Percentiles rank a stretch among this genome's conserved stretches.
phyloP scores from a whole-genome alignment of 2,113 vertebrate genomes.

The Hippocampus guttulatus region DNA sequence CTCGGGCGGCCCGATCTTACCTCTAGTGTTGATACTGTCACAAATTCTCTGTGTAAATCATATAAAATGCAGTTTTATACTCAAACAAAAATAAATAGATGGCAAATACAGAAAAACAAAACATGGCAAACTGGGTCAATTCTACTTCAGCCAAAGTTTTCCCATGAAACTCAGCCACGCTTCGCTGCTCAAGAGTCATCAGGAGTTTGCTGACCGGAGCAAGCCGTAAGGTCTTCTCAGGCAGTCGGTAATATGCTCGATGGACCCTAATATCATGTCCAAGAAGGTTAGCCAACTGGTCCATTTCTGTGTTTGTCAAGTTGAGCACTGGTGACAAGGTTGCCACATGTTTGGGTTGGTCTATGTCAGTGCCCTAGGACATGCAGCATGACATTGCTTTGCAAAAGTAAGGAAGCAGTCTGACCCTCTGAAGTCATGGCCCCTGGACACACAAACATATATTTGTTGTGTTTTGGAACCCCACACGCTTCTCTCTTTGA shows the following conservation, averaged over 20 bases:
- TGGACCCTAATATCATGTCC: slow-evolving; percentile 29
- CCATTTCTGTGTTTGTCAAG: slow-evolving; percentile 30
- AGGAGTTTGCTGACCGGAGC: slow-evolving; percentile 28
- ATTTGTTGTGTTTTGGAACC: slow-evolving; percentile 7
- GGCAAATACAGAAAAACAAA: not conserved
- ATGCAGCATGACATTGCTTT: slow-evolving; percentile 17
- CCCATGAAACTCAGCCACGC: slow-evolving; percentile 23
- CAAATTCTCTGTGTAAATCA: no score
- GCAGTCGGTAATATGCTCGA: slow-evolving; percentile 19
- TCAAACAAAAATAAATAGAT: no score
- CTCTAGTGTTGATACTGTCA: no score
- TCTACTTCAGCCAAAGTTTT: slow-evolving; percentile 22
- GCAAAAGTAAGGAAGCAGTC: slow-evolving; percentile 33
- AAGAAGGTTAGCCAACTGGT: slow-evolving; percentile 35
- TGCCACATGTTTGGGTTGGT: slow-evolving; percentile 34
- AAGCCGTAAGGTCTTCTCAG: slow-evolving; percentile 25
- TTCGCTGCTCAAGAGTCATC: slow-evolving; percentile 11
- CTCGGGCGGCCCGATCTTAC: no score
- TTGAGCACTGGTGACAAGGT: slow-evolving; percentile 30
- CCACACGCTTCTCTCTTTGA: no score
- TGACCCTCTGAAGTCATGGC: slow-evolving; percentile 31
- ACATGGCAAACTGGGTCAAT: slow-evolving; percentile 1
- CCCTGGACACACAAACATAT: slow-evolving; percentile 34
- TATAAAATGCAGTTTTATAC: no score
- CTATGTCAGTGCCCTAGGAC: slow-evolving; percentile 17